Evolutionary conservation across 2,888 invertebrate genomes (phyloP).

Genomic region (Miltochrista miniata): DNA sequence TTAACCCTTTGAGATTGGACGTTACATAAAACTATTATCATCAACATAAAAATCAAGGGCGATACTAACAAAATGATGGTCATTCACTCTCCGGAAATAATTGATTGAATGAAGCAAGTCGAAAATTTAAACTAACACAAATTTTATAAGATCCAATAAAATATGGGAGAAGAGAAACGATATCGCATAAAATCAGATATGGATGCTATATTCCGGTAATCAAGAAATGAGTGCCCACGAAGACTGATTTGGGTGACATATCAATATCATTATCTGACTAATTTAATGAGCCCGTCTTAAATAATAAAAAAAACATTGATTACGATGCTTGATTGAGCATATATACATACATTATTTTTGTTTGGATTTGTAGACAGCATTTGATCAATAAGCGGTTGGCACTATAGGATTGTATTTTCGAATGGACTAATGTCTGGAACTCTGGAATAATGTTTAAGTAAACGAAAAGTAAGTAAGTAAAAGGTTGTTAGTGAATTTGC

Average conservation of each 20-base stretch:
- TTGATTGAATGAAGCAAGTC: constrained; percentile 19
- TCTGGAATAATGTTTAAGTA: no score
- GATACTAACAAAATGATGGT: constrained; percentile 10
- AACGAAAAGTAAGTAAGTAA: no score
- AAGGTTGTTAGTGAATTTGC: no score
- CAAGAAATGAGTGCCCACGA: constrained; percentile 8
- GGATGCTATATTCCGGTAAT: constrained; percentile 18
- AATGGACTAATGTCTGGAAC: not conserved
- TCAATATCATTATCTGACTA: constrained; percentile 28
- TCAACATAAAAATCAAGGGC: constrained; percentile 16
- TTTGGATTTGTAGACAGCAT: no score
- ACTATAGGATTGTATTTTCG: no score
- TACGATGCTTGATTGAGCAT: constrained; percentile 5
- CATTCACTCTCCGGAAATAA: constrained; percentile 12
- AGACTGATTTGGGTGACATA: constrained; percentile 22
- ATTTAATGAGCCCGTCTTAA: constrained; percentile 24
- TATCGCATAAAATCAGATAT: constrained; percentile 18
- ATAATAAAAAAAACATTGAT: constrained; percentile 21
- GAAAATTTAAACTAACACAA: constrained; percentile 17
- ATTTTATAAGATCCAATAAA: constrained; percentile 10
- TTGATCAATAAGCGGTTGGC: no score
- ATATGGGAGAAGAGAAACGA: constrained; percentile 10
- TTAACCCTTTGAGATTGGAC: constrained; percentile 20
- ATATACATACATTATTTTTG: constrained; percentile 2
- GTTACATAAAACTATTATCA: constrained; percentile 15